Evolutionary conservation across 2,888 invertebrate species (phyloP).

Genomic region (Lasiommata megera): DNA sequence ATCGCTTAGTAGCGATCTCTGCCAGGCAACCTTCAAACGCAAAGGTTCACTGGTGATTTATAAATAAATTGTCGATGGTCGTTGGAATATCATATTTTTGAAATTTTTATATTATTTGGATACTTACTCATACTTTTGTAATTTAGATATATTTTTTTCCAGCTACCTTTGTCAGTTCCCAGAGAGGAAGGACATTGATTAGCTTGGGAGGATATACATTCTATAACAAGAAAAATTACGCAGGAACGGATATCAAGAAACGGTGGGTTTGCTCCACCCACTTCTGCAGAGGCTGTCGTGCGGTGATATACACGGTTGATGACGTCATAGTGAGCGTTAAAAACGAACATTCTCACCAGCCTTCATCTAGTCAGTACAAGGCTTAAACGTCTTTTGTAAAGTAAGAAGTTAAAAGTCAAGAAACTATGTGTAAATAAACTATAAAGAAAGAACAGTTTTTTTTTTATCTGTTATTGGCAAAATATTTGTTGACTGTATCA

Average conservation of each 20-base stretch:
- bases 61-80: too few relatives aligned
- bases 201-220: constrained; percentile 45
- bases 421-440: too few relatives aligned
- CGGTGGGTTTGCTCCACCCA: constrained; percentile 46
- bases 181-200: constrained; percentile 44
- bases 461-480: too few relatives aligned
- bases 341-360: constrained; percentile 37
- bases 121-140: too few relatives aligned
- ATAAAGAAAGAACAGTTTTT: too few relatives aligned
- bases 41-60: too few relatives aligned
- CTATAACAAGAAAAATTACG: constrained; percentile 32
- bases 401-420: not conserved
- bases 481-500: too few relatives aligned
- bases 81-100: too few relatives aligned
- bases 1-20: too few relatives aligned
- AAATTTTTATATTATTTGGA: too few relatives aligned
- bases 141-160: constrained; percentile 26
- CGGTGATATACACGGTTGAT: constrained; percentile 43
- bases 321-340: constrained; percentile 36
- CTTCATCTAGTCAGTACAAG: constrained; percentile 19
- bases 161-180: constrained; percentile 42
- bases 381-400: not conserved
- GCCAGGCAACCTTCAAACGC: too few relatives aligned
- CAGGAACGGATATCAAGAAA: constrained; percentile 26
- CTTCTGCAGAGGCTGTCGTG: constrained; percentile 42